phyloP scores from a whole-genome alignment of 1,140 invertebrate genomes.

The Drosophila murphyi region DNA sequence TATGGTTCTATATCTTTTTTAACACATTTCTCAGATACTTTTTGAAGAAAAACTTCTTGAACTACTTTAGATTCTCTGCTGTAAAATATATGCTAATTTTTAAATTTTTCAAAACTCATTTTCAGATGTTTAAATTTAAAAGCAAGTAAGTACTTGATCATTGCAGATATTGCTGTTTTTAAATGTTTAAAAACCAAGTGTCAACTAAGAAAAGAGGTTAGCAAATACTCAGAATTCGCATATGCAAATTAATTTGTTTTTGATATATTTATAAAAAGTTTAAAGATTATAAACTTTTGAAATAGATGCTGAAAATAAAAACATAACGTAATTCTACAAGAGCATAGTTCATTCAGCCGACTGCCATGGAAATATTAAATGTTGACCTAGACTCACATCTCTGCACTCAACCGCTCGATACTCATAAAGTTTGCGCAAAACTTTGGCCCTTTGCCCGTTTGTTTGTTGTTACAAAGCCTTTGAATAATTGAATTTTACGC shows the following conservation, averaged over 20 bases:
- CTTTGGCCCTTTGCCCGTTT: conserved; percentile 62
- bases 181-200: too few relatives aligned
- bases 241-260: neutral
- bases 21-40: too few relatives aligned
- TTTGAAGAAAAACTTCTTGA: too few relatives aligned
- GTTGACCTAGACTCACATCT: neutral
- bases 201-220: too few relatives aligned
- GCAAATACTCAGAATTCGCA: too few relatives aligned
- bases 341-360: neutral
- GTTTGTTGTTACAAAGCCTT: conserved; percentile 64
- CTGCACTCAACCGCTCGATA: conserved; percentile 27
- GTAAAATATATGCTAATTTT: too few relatives aligned
- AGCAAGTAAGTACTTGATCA: too few relatives aligned
- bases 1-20: too few relatives aligned
- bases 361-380: neutral
- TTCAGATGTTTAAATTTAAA: too few relatives aligned
- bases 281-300: neutral
- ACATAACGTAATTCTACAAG: neutral
- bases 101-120: too few relatives aligned
- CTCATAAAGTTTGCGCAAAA: conserved; percentile 63
- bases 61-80: too few relatives aligned
- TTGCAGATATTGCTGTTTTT: too few relatives aligned
- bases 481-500: conserved; percentile 70
- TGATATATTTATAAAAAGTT: neutral
- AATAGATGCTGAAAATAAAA: neutral